Conservation (phyloP, 2,797 vertebrate species). For the Falco peregrinus region DNA sequence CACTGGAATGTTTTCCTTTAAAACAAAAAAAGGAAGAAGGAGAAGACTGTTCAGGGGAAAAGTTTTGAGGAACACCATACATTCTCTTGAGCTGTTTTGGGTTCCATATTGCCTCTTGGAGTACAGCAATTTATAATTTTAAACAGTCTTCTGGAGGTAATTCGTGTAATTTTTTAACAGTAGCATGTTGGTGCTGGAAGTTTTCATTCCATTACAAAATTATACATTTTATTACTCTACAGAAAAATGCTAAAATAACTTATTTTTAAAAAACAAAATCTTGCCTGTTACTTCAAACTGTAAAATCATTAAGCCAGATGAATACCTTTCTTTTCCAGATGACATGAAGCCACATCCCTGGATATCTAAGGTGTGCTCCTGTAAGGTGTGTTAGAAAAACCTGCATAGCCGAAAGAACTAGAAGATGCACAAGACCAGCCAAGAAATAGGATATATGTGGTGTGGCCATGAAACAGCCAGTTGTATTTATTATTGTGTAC, state of each 20-base stretch:
- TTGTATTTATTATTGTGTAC: not conserved
- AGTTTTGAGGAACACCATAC: not conserved
- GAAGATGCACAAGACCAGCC: not conserved
- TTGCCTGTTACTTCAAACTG: not conserved
- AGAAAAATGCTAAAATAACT: not conserved
- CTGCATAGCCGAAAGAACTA: not conserved
- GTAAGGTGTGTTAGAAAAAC: slow-evolving; percentile 76
- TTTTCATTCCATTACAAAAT: not conserved
- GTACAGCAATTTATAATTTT: not conserved
- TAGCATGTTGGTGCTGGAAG: not conserved
- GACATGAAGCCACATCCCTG: slow-evolving; percentile 72
- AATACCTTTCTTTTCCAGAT: slow-evolving; percentile 67
- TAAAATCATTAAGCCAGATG: not conserved
- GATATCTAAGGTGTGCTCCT: slow-evolving; percentile 80
- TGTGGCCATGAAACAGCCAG: not conserved
- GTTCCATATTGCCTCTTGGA: not conserved
- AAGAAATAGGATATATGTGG: not conserved
- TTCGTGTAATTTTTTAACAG: not conserved
- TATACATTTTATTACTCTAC: not conserved
- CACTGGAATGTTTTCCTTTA: not conserved
- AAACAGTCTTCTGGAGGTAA: not conserved
- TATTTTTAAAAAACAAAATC: not conserved
- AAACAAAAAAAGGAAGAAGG: not conserved
- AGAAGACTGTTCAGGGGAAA: not conserved
- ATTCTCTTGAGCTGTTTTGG: not conserved